phyloP scores from a whole-genome alignment of 2,113 vertebrate genomes.

The Noctilio leporinus region DNA sequence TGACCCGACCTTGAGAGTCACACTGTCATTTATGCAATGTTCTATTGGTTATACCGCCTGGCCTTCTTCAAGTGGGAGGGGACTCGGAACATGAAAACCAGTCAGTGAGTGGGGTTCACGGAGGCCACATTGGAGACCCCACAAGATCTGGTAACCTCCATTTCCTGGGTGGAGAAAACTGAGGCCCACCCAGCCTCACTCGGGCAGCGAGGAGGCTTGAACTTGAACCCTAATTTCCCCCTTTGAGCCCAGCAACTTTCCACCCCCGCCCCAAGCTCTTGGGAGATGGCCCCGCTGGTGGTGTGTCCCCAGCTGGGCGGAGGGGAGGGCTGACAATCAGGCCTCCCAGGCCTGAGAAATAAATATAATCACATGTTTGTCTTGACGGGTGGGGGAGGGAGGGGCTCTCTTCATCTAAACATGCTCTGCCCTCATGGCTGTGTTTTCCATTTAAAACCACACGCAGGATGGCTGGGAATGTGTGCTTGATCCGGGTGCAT shows the following conservation, averaged over 20 bases:
- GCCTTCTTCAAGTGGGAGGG: neutral
- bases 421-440: conserved; percentile 15
- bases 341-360: conserved; percentile 59
- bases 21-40: neutral
- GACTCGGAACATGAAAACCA: neutral
- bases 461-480: conserved; percentile 50
- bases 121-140: neutral
- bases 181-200: neutral
- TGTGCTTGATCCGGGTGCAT: neutral
- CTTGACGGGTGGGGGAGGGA: neutral
- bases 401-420: conserved; percentile 38
- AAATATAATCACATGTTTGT: conserved; percentile 68
- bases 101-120: neutral
- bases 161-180: neutral
- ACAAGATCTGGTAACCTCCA: neutral
- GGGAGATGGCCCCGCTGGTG: neutral
- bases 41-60: neutral
- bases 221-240: neutral
- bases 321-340: neutral
- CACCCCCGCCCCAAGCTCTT: neutral
- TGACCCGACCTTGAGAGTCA: neutral
- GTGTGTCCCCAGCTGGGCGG: neutral
- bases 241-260: neutral
- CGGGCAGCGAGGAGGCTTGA: neutral
- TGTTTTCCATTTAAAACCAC: conserved; percentile 72